Evolutionary conservation across 2,888 invertebrate genomes (phyloP), one percentile per base, ranked within the genome.

Genomic region (Agonopterix subpropinquella): DNA sequence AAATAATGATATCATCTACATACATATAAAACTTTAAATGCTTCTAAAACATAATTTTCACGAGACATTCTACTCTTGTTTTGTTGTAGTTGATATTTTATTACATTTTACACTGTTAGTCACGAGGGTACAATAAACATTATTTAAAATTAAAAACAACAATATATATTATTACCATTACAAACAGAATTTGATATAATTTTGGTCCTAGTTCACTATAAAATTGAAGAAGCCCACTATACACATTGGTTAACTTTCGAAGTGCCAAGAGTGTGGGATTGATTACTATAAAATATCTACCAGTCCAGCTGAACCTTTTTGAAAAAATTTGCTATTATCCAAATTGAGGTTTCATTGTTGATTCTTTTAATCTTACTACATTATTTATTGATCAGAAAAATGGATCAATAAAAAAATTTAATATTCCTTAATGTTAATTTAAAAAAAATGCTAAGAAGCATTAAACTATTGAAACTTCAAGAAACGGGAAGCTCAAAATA

Each of bases 11-110:
- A 81, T 78, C 67, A 73, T 80, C 82, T 85, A 84, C 77, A 79
- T 80, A 45, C 61, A 77, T 77, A 77, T 74, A 76, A 77, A 76
- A 76, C 74, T 73, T 86, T 86, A 87, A 87, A 87, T 86, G 85
- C 87, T 82, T 80, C 83, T 83, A 85, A 74, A 84, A 80, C 79
- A 80, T 81, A 80, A 80, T 80, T 81, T 78, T 82, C 80, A 81
- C 75, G 68, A 79, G 73, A 83, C 74, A 58, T 65, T 68, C 77
- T 79, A 84, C 72, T 70, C 56, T 65, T 74, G 70, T 67, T 70
- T 43, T 50, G 18, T 37, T 45, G 39, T 18, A 18, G 18, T 73
- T 67, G 64, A 70, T 65, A 70, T 75, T 65, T 5, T 5, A 28
- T 28, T 73, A 72, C 65, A 74, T 67, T 65, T 68, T 74, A 69